A percentile compares a stretch with the other conserved stretches of the same genome.
phyloP scores from a whole-genome alignment of 2,113 vertebrate genomes.

The Cyanistes caeruleus region DNA sequence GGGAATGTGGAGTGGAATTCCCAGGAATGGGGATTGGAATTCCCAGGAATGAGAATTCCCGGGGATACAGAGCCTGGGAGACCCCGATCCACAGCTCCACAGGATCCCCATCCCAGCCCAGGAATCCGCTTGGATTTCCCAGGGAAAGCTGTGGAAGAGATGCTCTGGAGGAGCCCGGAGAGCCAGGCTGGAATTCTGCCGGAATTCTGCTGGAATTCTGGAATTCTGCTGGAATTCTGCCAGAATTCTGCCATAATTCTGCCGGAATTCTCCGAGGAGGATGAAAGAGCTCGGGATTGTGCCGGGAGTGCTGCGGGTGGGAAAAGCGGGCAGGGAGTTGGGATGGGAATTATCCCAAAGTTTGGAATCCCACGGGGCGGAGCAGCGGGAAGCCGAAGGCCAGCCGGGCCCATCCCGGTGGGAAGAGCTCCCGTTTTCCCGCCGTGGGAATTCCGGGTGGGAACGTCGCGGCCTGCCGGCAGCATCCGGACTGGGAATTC shows the following conservation, averaged over 20 bases:
- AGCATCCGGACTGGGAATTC: neutral
- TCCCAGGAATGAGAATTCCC: neutral
- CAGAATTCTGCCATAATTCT: neutral
- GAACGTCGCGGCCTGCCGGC: neutral
- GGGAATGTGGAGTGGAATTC: too few species aligned
- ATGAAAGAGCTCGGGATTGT: neutral
- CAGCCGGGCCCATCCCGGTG: accelerated
- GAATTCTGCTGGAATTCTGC: neutral
- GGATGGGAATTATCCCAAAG: accelerated
- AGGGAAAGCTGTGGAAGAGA: accelerated
- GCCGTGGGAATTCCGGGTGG: accelerated
- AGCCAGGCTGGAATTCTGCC: neutral
- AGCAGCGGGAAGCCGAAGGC: neutral
- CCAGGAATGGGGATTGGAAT: neutral
- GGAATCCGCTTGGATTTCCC: neutral
- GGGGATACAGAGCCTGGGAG: neutral
- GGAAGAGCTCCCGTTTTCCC: neutral
- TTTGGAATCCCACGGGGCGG: accelerated
- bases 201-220: too few species aligned
- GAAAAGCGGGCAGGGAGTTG: neutral
- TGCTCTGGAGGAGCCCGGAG: neutral
- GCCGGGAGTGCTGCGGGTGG: too few species aligned
- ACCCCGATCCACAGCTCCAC: accelerated
- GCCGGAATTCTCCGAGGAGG: neutral
- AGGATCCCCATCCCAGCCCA: neutral